Evolutionary conservation across 1,140 invertebrate species (phyloP).

Genomic region (Ceratina calcarata): DNA sequence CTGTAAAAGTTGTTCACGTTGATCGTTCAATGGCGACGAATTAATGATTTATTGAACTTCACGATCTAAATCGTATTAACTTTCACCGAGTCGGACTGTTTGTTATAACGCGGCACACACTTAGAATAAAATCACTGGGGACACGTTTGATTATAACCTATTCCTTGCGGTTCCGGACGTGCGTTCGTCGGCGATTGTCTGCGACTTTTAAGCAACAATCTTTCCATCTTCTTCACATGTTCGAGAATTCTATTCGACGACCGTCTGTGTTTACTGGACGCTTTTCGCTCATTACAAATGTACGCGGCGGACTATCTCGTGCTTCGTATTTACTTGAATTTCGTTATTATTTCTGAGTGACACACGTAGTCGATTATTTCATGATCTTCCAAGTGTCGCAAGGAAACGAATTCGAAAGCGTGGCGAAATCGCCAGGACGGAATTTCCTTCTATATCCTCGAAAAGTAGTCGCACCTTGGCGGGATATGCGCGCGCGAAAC

Average conservation of each 20-base stretch:
- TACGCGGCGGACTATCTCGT: no score
- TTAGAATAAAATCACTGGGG: no score
- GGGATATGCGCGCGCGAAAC: constrained; percentile 73
- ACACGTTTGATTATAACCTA: neutral
- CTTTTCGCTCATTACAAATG: neutral
- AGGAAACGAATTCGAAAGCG: neutral
- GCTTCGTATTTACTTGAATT: no score
- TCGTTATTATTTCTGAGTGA: neutral
- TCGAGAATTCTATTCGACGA: no score
- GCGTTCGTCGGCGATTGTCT: neutral
- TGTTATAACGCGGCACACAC: neutral
- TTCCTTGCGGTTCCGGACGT: no score
- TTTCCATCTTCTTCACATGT: constrained; percentile 20
- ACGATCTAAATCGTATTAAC: neutral
- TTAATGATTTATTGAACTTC: neutral
- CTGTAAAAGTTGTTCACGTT: neutral
- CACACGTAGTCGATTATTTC: neutral
- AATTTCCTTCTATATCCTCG: constrained; percentile 44
- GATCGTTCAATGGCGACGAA: neutral
- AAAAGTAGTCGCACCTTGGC: constrained; percentile 49
- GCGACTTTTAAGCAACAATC: neutral
- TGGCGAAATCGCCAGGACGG: constrained; percentile 36
- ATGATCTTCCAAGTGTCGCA: neutral
- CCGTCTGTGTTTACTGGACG: neutral
- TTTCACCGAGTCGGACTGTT: neutral